phyloP scores from a whole-genome alignment of 1,140 invertebrate species.

The Hylyphantes graminicola region DNA sequence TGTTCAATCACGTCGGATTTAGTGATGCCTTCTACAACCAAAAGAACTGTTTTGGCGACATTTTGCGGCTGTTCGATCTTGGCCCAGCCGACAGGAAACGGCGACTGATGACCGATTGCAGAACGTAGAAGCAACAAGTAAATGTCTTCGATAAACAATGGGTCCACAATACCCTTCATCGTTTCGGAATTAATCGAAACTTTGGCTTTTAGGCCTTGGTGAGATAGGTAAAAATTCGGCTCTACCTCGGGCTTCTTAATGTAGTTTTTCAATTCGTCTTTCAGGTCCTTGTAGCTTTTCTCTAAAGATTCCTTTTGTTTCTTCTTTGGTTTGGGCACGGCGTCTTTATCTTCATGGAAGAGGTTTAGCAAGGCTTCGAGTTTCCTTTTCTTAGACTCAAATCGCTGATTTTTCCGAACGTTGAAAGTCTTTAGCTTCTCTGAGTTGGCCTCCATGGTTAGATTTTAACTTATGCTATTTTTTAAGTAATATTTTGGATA shows the following conservation, averaged over 20 bases:
- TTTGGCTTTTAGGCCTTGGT: conserved; percentile 13
- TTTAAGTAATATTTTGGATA: too few relatives aligned
- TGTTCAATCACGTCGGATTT: conserved; percentile 21
- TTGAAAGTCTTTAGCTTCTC: conserved; percentile 2
- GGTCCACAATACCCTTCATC: neutral
- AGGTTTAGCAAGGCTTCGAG: conserved; percentile 38
- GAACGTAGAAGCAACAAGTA: conserved; percentile 22
- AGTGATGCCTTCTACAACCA: conserved; percentile 49
- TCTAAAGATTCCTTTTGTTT: neutral
- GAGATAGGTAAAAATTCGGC: neutral
- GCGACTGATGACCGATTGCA: conserved; percentile 6
- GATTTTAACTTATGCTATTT: too few relatives aligned
- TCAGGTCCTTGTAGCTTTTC: conserved; percentile 14
- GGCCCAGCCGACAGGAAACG: conserved; percentile 31
- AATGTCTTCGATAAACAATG: conserved; percentile 44
- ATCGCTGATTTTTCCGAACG: conserved; percentile 11
- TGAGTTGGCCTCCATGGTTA: neutral
- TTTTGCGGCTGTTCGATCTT: conserved; percentile 18
- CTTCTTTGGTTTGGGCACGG: neutral
- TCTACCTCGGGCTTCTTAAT: neutral
- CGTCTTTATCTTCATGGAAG: neutral
- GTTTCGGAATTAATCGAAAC: neutral
- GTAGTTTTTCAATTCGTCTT: conserved; percentile 32
- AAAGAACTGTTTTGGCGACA: conserved; percentile 40
- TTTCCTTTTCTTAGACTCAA: conserved; percentile 39